These are phyloP conservation scores for Dromococcyx pavoninus DNA, from an alignment of 2,797 vertebrate species.

Conservation along the genomic window DNA sequence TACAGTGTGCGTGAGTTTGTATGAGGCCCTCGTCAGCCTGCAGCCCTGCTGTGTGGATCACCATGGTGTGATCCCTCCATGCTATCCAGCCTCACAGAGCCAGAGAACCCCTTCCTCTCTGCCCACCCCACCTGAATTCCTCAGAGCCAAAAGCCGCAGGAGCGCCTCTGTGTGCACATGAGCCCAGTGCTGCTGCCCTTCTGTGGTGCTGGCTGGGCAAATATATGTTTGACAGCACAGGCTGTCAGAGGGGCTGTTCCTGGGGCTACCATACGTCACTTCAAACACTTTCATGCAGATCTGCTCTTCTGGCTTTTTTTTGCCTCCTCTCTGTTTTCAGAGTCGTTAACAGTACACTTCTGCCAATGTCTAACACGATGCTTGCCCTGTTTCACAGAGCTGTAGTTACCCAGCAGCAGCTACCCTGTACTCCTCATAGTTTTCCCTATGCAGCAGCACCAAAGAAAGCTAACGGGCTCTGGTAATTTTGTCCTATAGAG, in stretches of 20 bases:
- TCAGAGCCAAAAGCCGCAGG: not conserved
- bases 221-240: not conserved
- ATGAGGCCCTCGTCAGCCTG: fast-evolving
- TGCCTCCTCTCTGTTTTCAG: not conserved
- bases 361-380: fast-evolving
- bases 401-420: not conserved
- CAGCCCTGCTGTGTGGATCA: too few species aligned
- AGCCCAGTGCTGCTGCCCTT: fast-evolving
- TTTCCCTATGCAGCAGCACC: not conserved
- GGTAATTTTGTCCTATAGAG: constrained; percentile 31
- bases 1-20: too few species aligned
- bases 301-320: not conserved
- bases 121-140: not conserved
- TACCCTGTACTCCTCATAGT: not conserved
- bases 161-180: not conserved
- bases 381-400: not conserved
- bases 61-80: not conserved
- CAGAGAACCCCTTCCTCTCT: not conserved
- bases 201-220: not conserved
- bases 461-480: constrained; percentile 5
- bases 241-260: not conserved
- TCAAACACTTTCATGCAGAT: not conserved
- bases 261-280: not conserved
- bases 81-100: not conserved
- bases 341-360: not conserved